These are phyloP conservation scores for Nibea coibor DNA, from an alignment of 2,113 vertebrate genomes.

Conservation along the genomic window DNA sequence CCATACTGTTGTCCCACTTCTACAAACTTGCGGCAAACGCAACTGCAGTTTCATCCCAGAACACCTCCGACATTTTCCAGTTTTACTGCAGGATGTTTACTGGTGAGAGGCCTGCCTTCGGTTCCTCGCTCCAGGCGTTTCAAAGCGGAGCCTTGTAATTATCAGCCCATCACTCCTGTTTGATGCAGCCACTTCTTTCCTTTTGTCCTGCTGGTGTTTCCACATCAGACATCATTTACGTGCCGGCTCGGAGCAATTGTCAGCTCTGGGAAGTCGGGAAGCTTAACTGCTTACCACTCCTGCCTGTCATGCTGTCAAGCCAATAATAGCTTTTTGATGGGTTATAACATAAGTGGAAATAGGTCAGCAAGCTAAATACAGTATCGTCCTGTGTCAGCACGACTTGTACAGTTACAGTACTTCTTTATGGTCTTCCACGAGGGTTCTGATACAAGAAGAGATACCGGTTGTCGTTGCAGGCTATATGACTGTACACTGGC, in stretches of 20 bases:
- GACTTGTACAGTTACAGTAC: background rate
- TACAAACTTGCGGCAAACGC: conserved; percentile 21
- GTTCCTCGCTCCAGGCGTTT: conserved; percentile 57
- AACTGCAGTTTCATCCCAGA: conserved; percentile 36
- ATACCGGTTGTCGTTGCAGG: background rate
- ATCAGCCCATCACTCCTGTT: conserved; percentile 54
- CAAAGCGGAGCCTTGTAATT: conserved; percentile 67
- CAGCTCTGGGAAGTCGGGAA: conserved; percentile 9
- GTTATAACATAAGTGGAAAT: conserved; percentile 43
- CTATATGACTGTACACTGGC: background rate
- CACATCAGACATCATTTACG: conserved; percentile 32
- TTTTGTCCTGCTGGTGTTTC: conserved; percentile 39
- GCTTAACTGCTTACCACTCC: conserved; percentile 6
- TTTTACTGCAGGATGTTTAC: conserved; percentile 80
- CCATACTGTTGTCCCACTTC: conserved; percentile 25
- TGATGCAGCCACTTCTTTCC: conserved; percentile 35
- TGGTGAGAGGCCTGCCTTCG: conserved; percentile 43
- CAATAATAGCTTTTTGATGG: conserved; percentile 51
- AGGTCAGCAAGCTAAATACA: conserved; percentile 47
- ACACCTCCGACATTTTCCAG: conserved; percentile 62
- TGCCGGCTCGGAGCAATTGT: conserved; percentile 9
- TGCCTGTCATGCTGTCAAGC: conserved; percentile 35
- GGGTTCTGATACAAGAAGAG: background rate
- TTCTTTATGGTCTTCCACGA: conserved; percentile 4
- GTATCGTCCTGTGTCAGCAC: background rate